Evolutionary conservation across 1,140 invertebrate species (phyloP), one percentile per base, ranked within the genome.

Genomic region (Euwallacea similis): DNA sequence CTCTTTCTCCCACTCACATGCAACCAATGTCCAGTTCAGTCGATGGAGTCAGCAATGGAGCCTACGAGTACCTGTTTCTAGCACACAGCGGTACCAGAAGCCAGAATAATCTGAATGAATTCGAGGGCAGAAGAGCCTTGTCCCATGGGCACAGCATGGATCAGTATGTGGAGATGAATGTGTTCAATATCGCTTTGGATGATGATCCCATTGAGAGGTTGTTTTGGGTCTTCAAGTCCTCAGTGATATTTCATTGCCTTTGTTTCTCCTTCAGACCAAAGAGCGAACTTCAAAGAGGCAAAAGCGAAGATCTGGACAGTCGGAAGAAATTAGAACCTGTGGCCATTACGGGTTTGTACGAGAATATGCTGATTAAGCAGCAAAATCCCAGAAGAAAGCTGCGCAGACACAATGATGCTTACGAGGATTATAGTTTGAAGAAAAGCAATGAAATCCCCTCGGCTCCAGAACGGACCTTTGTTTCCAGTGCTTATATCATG

Each of bases 1-100:
- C 92, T 16, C 90, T 94, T 21, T 95, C 93, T 1, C 93, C 93
- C 11, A 93, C 91, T 4, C 88, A 89, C 72, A 74, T 86, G 10
- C 86, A 76, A 83, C 84, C 50, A 79, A 85, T 87, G 84, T 86
- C 86, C 0, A 77, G 86, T 41, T 87, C 87, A 3, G 84, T 83
- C 0, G 86, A 87, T 60, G 83, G 84, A 42, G 83, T 84, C 55
- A 85, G 83, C 77, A 86, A 85, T 69, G 77, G 74, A 64, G 80
- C 83, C 4, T 89, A 89, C 78, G 87, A 89, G 76, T 88, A 87
- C 73, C 79, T 89, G 60, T 89, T 85, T 76, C 78, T 89, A 55
- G 86, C 87, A 76, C 84, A 74, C 81, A 85, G 82, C 73, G 79
- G 78, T 7, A 78, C 77, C 2, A 73, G 87, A 62, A 89, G 88